Evolutionary conservation across 2,113 vertebrate species (phyloP), one percentile per base, ranked within the genome.

Genomic region (Oophaga pumilio): DNA sequence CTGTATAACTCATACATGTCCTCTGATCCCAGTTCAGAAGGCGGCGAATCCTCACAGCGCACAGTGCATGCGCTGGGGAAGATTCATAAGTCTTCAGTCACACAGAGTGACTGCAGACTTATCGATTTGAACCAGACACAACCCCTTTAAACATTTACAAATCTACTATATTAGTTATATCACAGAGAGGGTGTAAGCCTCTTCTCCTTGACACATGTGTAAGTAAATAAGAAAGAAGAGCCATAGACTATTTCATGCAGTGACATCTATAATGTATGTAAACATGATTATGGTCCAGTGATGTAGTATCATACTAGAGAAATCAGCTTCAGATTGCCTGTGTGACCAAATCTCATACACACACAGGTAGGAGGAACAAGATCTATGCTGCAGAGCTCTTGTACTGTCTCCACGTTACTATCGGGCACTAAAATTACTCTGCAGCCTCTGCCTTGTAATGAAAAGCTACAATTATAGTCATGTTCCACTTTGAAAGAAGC

Each of bases 401-500:
- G 66, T 83, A 60, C 68, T 53, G 69, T 53, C 66, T 66, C n/a
- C 73, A 60, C 76, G 53, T 76, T 56, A 76, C 86, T 56, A 88
- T 77, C 86, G 57, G 69, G 43, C 64, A 66, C 69, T 76, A 88
- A 83, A 88, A 88, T 88, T 71, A 83, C 80, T 83, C 69, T 68
- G 79, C 80, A 88, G 80, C 53, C 80, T 83, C 69, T 88, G 53
- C 74, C 79, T 66, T 77, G 57, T 88, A 88, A 88, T 88, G 80
- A 88, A 88, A 88, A 88, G 86, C 83, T 88, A 76, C 86, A 87
- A 87, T 87, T 87, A 87, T 82, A 80, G 86, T 82, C 69, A 82
- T 87, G 79, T 87, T 87, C 86, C 57, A 66, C 86, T 83, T 87
- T 88, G 86, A 88, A 88, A 83, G 71, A 88, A 88, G 86, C 86